Conservation (phyloP, 2,888 invertebrate species). For the Amphimallon solstitiale region DNA sequence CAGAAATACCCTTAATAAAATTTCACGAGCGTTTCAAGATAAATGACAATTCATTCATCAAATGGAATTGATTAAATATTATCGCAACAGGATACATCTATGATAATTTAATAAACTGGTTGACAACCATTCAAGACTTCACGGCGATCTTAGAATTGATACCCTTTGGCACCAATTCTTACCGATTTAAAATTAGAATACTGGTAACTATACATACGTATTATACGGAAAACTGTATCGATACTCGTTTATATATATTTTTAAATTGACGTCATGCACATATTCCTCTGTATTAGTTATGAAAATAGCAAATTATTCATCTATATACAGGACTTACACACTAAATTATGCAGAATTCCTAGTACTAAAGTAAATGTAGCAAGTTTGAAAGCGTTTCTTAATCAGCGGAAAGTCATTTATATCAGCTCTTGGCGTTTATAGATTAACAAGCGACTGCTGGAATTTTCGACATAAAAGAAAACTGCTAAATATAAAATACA, state of each 20-base stretch:
- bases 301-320: conserved; percentile 1
- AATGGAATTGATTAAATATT: conserved; percentile 1
- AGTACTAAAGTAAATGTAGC: too few species aligned
- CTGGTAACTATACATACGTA: background rate
- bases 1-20: background rate
- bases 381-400: too few species aligned
- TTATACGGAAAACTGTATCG: background rate
- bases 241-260: background rate
- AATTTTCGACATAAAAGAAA: background rate
- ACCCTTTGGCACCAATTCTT: conserved; percentile 34
- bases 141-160: conserved; percentile 17
- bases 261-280: conserved; percentile 13
- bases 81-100: conserved; percentile 27
- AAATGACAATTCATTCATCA: conserved; percentile 26
- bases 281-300: background rate
- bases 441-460: background rate
- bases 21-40: conserved; percentile 7
- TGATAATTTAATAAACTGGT: conserved; percentile 22
- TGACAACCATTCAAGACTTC: too few species aligned
- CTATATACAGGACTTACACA: too few species aligned
- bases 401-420: background rate
- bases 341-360: too few species aligned
- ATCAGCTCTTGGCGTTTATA: background rate
- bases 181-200: conserved; percentile 24
- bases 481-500: background rate